These are phyloP conservation scores for Enteromius fasciolatus DNA, from an alignment of 2,797 vertebrate species.

Conservation along the genomic window DNA sequence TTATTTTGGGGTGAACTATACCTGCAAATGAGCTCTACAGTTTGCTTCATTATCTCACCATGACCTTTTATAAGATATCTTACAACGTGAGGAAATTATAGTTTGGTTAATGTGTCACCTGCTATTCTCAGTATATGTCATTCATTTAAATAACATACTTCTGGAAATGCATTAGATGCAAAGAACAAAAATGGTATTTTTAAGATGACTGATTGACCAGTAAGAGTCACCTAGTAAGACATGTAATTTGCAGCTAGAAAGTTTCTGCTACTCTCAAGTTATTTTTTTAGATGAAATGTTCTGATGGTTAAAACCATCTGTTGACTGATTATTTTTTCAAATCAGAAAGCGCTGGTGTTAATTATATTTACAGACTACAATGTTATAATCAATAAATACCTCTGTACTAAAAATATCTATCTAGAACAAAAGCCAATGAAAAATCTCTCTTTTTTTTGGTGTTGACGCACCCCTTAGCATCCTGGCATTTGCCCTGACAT, in stretches of 20 bases:
- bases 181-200: background rate
- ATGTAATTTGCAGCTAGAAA: background rate
- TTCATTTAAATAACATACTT: background rate
- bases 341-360: background rate
- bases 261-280: slow-evolving; percentile 12
- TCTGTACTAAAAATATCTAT: slow-evolving; percentile 1
- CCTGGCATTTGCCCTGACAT: slow-evolving; percentile 39
- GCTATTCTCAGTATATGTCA: background rate
- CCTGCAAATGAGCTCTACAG: background rate
- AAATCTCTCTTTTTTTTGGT: slow-evolving; percentile 7
- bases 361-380: slow-evolving; percentile 31
- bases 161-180: background rate
- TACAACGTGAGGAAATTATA: background rate
- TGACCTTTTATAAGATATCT: background rate
- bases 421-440: background rate
- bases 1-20: background rate
- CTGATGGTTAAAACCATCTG: slow-evolving; percentile 8
- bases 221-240: background rate
- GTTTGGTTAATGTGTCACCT: background rate
- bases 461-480: slow-evolving; percentile 26
- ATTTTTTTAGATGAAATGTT: background rate
- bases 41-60: background rate
- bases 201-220: background rate
- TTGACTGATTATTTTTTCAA: background rate
- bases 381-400: slow-evolving; percentile 3